A percentile compares a stretch with the other conserved stretches of the same genome.
Conservation (phyloP, 2,113 vertebrate species). For the Nibea albiflora region DNA sequence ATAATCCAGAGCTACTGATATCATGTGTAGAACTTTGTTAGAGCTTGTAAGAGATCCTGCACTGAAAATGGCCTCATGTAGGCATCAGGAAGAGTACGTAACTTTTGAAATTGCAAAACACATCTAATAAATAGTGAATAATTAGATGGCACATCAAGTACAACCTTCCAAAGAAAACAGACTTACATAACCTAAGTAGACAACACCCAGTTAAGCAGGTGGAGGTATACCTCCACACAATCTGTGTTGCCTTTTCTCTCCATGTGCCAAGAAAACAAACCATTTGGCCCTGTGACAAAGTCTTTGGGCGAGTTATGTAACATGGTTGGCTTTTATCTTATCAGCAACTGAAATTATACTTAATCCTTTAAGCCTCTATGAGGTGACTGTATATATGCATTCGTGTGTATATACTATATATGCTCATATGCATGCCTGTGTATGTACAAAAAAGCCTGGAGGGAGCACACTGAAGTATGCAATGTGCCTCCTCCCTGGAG, state of each 20-base stretch:
- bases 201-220: slow-evolving; percentile 12
- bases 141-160: not conserved
- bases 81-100: not conserved
- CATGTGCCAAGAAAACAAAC: slow-evolving; percentile 44
- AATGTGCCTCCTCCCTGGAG: not conserved
- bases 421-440: not conserved
- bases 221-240: not conserved
- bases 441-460: not conserved
- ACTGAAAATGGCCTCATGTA: not conserved
- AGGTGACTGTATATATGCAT: not conserved
- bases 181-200: slow-evolving; percentile 17
- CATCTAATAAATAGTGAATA: not conserved
- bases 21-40: not conserved
- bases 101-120: not conserved
- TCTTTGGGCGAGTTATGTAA: slow-evolving; percentile 24
- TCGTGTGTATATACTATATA: not conserved
- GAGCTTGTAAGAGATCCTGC: not conserved
- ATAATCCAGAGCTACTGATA: not conserved
- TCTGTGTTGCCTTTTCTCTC: not conserved
- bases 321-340: slow-evolving; percentile 14
- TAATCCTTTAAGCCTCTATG: not conserved
- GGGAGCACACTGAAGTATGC: not conserved
- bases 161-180: slow-evolving; percentile 22
- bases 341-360: not conserved
- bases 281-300: not conserved